Evolutionary conservation across 2,113 vertebrate genomes (phyloP).

Genomic region (Phocoena phocoena): DNA sequence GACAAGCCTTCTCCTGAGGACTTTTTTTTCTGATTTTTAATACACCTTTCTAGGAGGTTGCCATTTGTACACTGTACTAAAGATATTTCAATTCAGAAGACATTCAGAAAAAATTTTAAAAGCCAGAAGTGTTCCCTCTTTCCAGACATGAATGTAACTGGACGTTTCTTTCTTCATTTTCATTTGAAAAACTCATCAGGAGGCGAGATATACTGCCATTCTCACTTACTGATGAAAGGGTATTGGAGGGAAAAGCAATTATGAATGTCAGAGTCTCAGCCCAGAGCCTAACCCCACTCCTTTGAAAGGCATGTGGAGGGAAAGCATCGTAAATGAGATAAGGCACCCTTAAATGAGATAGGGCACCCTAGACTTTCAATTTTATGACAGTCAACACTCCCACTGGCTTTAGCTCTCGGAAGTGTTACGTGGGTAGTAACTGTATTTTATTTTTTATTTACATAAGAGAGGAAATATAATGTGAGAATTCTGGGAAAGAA

Average conservation of each 20-base stretch:
- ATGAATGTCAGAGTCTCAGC: background rate
- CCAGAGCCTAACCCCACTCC: background rate
- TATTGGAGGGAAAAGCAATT: conserved; percentile 39
- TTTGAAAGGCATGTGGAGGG: background rate
- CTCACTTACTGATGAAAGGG: conserved; percentile 1
- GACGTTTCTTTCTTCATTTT: conserved; percentile 9
- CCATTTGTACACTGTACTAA: background rate
- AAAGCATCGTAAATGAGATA: background rate
- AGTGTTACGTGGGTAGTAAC: background rate
- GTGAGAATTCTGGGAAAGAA: background rate
- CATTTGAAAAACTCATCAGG: conserved; percentile 12
- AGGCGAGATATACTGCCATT: background rate
- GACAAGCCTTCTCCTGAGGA: background rate
- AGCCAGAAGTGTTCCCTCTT: background rate
- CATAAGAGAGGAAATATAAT: background rate
- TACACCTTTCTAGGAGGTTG: background rate
- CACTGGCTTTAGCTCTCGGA: background rate
- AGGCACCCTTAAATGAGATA: conserved; percentile 16
- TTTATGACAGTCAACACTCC: background rate
- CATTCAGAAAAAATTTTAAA: background rate
- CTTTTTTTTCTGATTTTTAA: background rate
- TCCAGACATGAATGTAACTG: background rate
- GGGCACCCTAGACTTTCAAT: background rate
- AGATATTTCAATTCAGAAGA: conserved; percentile 11
- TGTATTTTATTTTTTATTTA: conserved; percentile 10